Evolutionary conservation across 2,888 invertebrate genomes (phyloP), one percentile per base, ranked within the genome.

Genomic region (Dasysyrphus albostriatus): DNA sequence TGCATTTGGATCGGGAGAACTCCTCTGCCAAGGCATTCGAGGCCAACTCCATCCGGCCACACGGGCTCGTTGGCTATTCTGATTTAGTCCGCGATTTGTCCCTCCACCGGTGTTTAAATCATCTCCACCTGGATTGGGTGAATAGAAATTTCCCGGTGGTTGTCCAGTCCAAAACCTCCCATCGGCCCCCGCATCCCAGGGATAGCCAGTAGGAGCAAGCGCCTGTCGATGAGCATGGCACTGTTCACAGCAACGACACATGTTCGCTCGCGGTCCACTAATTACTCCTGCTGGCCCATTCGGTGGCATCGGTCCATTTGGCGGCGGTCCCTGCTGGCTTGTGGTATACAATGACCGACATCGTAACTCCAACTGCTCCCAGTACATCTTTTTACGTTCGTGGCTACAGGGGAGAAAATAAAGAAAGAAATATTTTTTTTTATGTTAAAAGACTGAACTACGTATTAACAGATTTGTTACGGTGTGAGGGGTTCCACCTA

Each of bases 331-430:
- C 89, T 91, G 92, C 87, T 91, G 93, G 89, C 91, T 93, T 88
- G 89, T 90, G 83, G 93, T 92, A 90, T 97, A 97, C 79, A 98
- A 92, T 0, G 97, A 96, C 84, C 97, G 94, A 91, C 98, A 97
- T 77, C 97, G 94, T 72, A 97, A 92, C 91, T 98, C 98, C 92
- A 98, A 91, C 93, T 98, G 97, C 90, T 97, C 97, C 98, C 98
- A 98, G 92, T 98, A 98, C 96, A 97, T 97, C 93, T 98, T 98
- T 93, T 98, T 98, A 88, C 97, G 96, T 93, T 98, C 98, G 91
- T 98, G 98, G 89, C 97, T 97, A 90, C 58, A 16, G 29, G 24
- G 34, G 5, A 54, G 7, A 34, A 16, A 72, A 3, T 44, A 32
- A 12, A 67, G 34, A 65, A 54, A 12, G 51, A 81, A 8, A 34